Evolutionary conservation across 2,113 vertebrate species (phyloP), one percentile per base, ranked within the genome.

Genomic region (Atlantisia rogersi): DNA sequence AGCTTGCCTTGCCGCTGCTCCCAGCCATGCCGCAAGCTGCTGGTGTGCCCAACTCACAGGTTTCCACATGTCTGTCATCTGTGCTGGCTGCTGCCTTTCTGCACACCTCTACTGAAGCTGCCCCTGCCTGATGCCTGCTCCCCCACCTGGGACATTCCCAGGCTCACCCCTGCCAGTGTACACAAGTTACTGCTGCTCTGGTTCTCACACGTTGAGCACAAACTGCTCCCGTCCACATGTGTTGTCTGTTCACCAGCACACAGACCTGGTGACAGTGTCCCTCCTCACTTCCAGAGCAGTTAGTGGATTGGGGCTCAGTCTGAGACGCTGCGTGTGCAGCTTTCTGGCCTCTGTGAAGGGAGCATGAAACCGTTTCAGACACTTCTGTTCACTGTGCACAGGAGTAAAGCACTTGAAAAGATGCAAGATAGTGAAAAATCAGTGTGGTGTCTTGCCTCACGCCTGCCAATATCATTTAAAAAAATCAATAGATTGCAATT

Each of bases 401-500:
- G 62, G 65, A 87, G 50, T 59, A 48, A 84, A 94, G 83, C 86
- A 65, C 92, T 94, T 84, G 62, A 93, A 90, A 94, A 96, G 73
- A 92, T 86, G 76, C 92, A 95, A 95, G 91, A 88, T 84, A 94
- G 90, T 92, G 81, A 96, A 92, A 92, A 96, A 97, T 94, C 91
- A 94, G 92, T 59, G 86, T 25, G 1, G 62, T 91, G 92, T 91
- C 92, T 94, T 87, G 73, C 94, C 83, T 96, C 83, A 85, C 88
- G 88, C 91, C 95, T 96, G 95, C 94, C 96, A 96, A 96, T 96
- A 97, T 81, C 29, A 84, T 96, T 1, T 46, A 94, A 93, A 91
- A 95, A 96, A 96, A 96, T 90, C 93, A 96, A 97, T 97, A 96
- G 96, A 97, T 97, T 97, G 95, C 96, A 97, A 97, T 97, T 97